phyloP scores from a whole-genome alignment of 2,888 invertebrate genomes.

The Drosophila setosimentum region DNA sequence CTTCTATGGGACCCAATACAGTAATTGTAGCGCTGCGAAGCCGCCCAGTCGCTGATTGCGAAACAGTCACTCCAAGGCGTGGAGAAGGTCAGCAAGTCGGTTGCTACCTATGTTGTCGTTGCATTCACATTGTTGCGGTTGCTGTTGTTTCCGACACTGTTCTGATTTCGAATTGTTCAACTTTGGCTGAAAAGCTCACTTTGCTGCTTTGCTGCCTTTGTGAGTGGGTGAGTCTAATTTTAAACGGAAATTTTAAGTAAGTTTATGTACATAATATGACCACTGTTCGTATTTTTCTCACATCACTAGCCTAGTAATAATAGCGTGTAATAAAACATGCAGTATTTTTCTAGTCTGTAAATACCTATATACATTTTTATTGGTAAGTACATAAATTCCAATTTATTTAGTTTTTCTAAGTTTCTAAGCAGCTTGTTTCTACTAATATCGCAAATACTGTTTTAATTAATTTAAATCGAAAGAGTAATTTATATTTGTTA shows the following conservation, averaged over 20 bases:
- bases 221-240: slow-evolving; percentile 48
- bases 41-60: slow-evolving; percentile 65
- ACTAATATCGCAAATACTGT: neutral
- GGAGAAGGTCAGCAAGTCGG: slow-evolving; percentile 75
- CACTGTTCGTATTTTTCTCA: neutral
- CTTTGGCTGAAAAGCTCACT: slow-evolving; percentile 23
- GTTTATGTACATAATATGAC: slow-evolving; percentile 12
- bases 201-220: slow-evolving; percentile 22
- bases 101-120: slow-evolving; percentile 58
- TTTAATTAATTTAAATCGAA: neutral
- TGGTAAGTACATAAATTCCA: neutral
- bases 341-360: neutral
- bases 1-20: slow-evolving; percentile 30
- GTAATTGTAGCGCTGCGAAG: slow-evolving; percentile 53
- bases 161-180: slow-evolving; percentile 57
- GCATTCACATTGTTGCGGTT: slow-evolving; percentile 57
- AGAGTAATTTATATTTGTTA: neutral
- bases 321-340: neutral
- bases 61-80: slow-evolving; percentile 64
- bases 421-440: neutral
- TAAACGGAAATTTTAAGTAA: slow-evolving; percentile 22
- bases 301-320: neutral
- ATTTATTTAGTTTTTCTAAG: neutral
- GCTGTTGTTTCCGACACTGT: slow-evolving; percentile 48
- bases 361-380: neutral